Conservation (phyloP, 2,113 vertebrate species). For the Ceratotherium simum region DNA sequence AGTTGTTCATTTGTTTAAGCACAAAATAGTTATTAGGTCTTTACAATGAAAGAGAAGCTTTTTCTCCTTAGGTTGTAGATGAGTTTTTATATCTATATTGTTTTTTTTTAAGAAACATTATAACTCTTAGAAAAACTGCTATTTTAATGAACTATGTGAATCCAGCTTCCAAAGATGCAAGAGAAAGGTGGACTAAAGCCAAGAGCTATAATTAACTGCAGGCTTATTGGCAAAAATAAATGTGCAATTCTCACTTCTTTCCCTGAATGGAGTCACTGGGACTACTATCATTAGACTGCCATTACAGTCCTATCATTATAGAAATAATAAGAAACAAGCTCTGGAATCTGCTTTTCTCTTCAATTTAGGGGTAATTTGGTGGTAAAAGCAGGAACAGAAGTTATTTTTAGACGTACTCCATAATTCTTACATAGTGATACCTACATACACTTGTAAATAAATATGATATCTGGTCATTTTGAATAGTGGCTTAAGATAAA, state of each 20-base stretch:
- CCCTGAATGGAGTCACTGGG: slow-evolving; percentile 75
- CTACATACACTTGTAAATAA: slow-evolving; percentile 51
- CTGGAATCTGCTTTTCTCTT: slow-evolving; percentile 63
- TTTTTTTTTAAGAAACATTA: slow-evolving; percentile 61
- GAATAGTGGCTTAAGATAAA: neutral
- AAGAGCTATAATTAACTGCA: slow-evolving; percentile 85
- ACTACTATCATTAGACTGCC: slow-evolving; percentile 81
- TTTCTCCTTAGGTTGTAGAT: neutral
- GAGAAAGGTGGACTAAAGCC: slow-evolving; percentile 77
- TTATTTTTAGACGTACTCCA: slow-evolving; percentile 67
- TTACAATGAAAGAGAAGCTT: neutral
- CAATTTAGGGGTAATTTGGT: slow-evolving; percentile 60
- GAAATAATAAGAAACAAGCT: slow-evolving; percentile 74
- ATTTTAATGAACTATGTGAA: slow-evolving; percentile 80
- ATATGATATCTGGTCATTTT: slow-evolving; percentile 26
- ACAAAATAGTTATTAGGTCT: neutral
- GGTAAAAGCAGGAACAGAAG: slow-evolving; percentile 34
- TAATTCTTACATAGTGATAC: slow-evolving; percentile 20
- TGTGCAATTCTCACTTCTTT: slow-evolving; percentile 80
- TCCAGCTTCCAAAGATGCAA: slow-evolving; percentile 72
- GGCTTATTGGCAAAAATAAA: slow-evolving; percentile 87
- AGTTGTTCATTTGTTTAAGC: neutral
- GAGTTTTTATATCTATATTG: neutral
- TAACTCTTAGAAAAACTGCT: slow-evolving; percentile 79
- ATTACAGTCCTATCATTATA: slow-evolving; percentile 67